Conservation (phyloP, 2,888 invertebrate genomes). For the Endotricha flammealis region DNA sequence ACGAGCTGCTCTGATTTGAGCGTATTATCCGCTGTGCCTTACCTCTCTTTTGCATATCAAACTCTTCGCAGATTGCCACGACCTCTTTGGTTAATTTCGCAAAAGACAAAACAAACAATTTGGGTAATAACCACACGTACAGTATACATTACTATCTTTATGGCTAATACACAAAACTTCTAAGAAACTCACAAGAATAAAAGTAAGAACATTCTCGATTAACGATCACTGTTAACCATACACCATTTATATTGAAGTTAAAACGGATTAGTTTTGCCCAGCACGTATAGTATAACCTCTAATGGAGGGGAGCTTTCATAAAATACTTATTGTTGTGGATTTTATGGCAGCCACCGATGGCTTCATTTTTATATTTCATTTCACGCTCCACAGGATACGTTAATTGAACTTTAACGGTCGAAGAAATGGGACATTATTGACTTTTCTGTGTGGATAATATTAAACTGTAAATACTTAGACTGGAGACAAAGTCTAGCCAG, state of each 20-base stretch:
- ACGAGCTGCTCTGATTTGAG: no score
- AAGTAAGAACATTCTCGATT: constrained; percentile 9
- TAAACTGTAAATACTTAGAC: constrained; percentile 40
- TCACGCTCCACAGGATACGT: constrained; percentile 51
- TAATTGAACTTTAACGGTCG: constrained; percentile 66
- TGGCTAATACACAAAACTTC: no score
- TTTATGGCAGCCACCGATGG: constrained; percentile 50
- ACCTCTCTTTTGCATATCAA: no score
- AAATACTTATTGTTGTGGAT: constrained; percentile 52
- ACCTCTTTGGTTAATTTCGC: no score
- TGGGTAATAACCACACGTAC: no score
- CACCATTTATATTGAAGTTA: constrained; percentile 24
- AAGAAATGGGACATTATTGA: constrained; percentile 55
- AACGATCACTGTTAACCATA: constrained; percentile 10
- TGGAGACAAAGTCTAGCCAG: no score
- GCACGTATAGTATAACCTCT: constrained; percentile 25
- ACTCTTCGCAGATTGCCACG: no score
- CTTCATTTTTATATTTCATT: constrained; percentile 66
- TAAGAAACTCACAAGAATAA: no score
- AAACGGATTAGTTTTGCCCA: constrained; percentile 29
- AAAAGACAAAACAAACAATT: no score
- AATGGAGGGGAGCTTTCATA: constrained; percentile 45
- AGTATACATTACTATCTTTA: no score
- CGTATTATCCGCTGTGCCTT: no score
- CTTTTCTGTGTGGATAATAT: constrained; percentile 36